These are phyloP conservation scores for Neosilurus hyrtlii DNA, from an alignment of 2,797 vertebrate genomes.

Conservation along the genomic window DNA sequence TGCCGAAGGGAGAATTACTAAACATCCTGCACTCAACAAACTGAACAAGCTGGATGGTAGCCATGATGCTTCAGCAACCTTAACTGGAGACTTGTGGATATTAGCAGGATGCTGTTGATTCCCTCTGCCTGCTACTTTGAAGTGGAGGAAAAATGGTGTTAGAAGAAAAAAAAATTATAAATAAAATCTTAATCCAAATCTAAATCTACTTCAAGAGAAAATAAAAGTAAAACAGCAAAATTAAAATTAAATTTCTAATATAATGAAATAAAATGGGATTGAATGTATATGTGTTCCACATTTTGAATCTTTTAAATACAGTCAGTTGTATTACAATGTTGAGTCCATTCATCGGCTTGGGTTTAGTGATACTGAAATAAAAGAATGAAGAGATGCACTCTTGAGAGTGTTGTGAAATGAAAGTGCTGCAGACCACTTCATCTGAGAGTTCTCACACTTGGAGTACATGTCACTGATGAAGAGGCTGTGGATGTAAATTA, in stretches of 20 bases:
- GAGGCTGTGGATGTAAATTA: constrained; percentile 72
- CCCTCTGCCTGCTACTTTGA: too few species aligned
- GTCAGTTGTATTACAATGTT: neutral
- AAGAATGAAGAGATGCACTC: constrained; percentile 26
- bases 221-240: constrained; percentile 74
- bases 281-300: neutral
- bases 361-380: constrained; percentile 25
- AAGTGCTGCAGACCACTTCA: constrained; percentile 49
- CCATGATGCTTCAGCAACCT: too few species aligned
- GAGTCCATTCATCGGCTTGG: constrained; percentile 5
- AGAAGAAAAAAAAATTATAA: too few species aligned
- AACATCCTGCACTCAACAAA: too few species aligned
- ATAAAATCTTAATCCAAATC: too few species aligned
- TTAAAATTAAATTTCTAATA: too few species aligned
- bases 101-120: too few species aligned
- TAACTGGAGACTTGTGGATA: too few species aligned
- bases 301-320: constrained; percentile 4
- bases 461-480: constrained; percentile 73
- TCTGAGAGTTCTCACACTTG: constrained; percentile 58
- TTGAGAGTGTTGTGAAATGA: constrained; percentile 49
- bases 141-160: too few species aligned
- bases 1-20: too few species aligned
- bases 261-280: neutral
- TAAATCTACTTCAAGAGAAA: too few species aligned
- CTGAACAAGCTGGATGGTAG: too few species aligned